phyloP scores from a whole-genome alignment of 1,140 invertebrate species.

The Akabosia matsudoensis region DNA sequence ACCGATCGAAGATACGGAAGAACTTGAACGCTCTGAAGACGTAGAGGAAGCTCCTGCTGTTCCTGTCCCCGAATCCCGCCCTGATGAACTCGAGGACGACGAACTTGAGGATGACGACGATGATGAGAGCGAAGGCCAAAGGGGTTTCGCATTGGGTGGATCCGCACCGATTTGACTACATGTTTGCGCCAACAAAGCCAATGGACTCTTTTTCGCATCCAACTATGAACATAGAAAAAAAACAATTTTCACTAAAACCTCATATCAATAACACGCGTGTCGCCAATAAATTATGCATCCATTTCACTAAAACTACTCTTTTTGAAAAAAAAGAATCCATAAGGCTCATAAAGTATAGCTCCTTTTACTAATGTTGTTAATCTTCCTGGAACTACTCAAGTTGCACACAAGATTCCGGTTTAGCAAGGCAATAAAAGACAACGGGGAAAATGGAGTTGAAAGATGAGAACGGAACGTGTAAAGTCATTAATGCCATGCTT shows the following conservation, averaged over 20 bases:
- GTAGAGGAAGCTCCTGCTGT: neutral
- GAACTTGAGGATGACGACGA: conserved; percentile 22
- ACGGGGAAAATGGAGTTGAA: neutral
- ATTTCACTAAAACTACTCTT: neutral
- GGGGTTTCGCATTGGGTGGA: conserved; percentile 51
- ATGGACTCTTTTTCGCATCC: conserved; percentile 63
- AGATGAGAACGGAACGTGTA: neutral
- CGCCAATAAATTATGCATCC: neutral
- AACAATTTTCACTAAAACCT: neutral
- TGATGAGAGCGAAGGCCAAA: conserved; percentile 29
- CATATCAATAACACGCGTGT: neutral
- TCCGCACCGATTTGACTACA: conserved; percentile 65
- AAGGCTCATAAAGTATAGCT: no score
- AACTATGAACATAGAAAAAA: conserved; percentile 54
- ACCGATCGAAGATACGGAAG: neutral
- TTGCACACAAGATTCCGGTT: neutral
- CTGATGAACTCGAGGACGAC: conserved; percentile 23
- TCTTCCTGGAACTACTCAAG: no score
- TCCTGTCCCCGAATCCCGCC: neutral
- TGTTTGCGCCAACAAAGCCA: conserved; percentile 62
- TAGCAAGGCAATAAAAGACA: neutral
- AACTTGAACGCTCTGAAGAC: conserved; percentile 25
- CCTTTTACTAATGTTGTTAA: no score
- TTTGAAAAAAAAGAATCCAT: no score
- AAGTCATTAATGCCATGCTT: neutral